A percentile compares a stretch with the other conserved stretches of the same genome.
Evolutionary conservation across 2,888 invertebrate genomes (phyloP).

Genomic region (Orthosia gracilis): DNA sequence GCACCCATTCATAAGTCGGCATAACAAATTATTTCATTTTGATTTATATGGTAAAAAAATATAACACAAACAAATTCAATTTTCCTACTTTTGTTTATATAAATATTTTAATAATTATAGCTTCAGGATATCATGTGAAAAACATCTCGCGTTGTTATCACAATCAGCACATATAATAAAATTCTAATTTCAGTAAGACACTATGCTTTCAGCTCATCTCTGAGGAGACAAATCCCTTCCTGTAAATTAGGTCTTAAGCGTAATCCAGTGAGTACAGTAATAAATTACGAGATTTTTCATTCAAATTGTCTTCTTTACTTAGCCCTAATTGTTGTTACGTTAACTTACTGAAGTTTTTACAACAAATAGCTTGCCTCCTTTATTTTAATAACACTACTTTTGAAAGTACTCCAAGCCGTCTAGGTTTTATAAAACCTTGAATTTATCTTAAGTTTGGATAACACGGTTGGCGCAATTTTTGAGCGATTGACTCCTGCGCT

Average conservation of each 20-base stretch:
- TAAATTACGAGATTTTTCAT: conserved; percentile 15
- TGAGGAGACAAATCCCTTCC: not conserved
- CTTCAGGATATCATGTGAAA: too few relatives aligned
- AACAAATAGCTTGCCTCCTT: not conserved
- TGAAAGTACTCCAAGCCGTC: not conserved
- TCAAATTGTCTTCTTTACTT: conserved; percentile 8
- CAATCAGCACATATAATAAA: too few relatives aligned
- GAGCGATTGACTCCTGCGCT: too few relatives aligned
- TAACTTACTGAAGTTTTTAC: not conserved
- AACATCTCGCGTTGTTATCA: too few relatives aligned
- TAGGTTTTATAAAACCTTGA: not conserved
- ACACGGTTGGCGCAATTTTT: too few relatives aligned
- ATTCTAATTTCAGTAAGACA: too few relatives aligned
- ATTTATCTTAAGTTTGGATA: not conserved
- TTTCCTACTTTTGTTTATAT: too few relatives aligned
- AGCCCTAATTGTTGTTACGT: conserved; percentile 24
- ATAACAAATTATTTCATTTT: too few relatives aligned
- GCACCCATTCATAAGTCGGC: too few relatives aligned
- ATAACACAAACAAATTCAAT: too few relatives aligned
- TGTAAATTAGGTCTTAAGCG: not conserved
- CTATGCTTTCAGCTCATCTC: not conserved
- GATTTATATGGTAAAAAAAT: too few relatives aligned
- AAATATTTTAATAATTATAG: too few relatives aligned
- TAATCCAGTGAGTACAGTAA: conserved; percentile 1
- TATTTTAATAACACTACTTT: conserved; percentile 1